Conservation (phyloP, 2,113 vertebrate species). For the Engraulis encrasicolus region DNA sequence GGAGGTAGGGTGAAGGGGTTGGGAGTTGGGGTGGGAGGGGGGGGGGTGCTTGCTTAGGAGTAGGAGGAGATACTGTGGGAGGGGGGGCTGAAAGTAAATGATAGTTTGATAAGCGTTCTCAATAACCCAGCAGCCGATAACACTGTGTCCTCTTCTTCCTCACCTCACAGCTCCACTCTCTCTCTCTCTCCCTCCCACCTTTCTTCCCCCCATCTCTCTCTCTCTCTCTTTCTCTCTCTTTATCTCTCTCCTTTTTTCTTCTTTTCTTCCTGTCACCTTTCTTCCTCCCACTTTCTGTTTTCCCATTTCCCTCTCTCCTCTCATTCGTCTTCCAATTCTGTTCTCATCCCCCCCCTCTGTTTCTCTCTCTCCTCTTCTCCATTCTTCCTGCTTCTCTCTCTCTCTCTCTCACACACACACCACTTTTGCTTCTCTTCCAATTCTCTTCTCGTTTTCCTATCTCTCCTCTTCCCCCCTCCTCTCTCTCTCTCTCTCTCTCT, state of each 20-base stretch:
- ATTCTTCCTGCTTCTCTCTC: neutral
- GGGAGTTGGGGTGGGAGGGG: slow-evolving; percentile 47
- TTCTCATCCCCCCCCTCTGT: slow-evolving; percentile 24
- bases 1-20: neutral
- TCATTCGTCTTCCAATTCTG: slow-evolving; percentile 19
- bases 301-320: slow-evolving; percentile 20
- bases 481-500: neutral
- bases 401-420: neutral
- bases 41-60: slow-evolving; percentile 42
- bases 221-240: slow-evolving; percentile 50
- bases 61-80: slow-evolving; percentile 51
- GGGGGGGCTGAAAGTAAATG: slow-evolving; percentile 53
- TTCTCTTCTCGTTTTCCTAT: slow-evolving; percentile 19
- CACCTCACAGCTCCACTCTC: slow-evolving; percentile 26
- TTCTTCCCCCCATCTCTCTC: slow-evolving; percentile 26
- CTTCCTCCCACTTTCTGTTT: slow-evolving; percentile 4
- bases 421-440: slow-evolving; percentile 37
- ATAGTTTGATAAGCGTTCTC: slow-evolving; percentile 67
- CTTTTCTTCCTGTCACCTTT: slow-evolving; percentile 5
- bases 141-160: slow-evolving; percentile 27
- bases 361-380: slow-evolving; percentile 3
- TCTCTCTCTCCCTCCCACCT: slow-evolving; percentile 6
- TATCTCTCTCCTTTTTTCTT: slow-evolving; percentile 6
- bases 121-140: slow-evolving; percentile 62
- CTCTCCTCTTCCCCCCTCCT: slow-evolving; percentile 15